phyloP scores from a whole-genome alignment of 2,797 vertebrate genomes.

The Steatocranus sp. region DNA sequence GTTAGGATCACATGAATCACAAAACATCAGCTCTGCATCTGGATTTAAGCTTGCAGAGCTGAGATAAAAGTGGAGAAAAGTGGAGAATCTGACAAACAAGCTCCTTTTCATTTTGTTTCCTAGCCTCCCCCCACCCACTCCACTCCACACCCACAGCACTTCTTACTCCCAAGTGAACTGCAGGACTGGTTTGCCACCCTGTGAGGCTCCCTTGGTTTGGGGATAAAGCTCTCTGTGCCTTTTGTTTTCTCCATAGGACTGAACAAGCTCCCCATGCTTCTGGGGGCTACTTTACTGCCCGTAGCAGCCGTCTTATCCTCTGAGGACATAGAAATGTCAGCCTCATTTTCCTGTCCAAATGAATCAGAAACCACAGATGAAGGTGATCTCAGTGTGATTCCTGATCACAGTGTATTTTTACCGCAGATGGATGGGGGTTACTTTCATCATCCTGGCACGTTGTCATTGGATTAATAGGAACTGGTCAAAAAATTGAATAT shows the following conservation, averaged over 20 bases:
- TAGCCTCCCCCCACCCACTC: neutral
- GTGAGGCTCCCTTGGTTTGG: constrained; percentile 15
- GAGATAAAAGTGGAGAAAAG: neutral
- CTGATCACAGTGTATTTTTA: constrained; percentile 19
- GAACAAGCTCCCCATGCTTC: constrained; percentile 79
- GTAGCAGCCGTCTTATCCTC: constrained; percentile 78
- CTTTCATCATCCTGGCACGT: constrained; percentile 70
- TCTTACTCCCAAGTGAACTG: constrained; percentile 79
- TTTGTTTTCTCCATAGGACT: constrained; percentile 79
- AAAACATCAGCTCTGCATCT: neutral
- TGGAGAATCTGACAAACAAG: neutral
- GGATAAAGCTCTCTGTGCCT: constrained; percentile 69
- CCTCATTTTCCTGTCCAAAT: constrained; percentile 64
- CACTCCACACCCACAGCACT: constrained; percentile 32
- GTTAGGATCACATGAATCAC: neutral
- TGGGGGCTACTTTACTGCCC: constrained; percentile 80
- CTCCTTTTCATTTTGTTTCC: neutral
- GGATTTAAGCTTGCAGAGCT: neutral
- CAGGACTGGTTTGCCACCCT: constrained; percentile 26
- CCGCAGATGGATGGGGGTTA: constrained; percentile 73
- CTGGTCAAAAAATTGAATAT: neutral
- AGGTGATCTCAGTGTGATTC: constrained; percentile 62
- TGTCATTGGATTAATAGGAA: neutral
- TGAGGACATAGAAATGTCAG: constrained; percentile 66
- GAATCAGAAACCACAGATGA: constrained; percentile 64